Evolutionary conservation across 2,888 invertebrate species (phyloP).

Genomic region (Octonoba sinensis): DNA sequence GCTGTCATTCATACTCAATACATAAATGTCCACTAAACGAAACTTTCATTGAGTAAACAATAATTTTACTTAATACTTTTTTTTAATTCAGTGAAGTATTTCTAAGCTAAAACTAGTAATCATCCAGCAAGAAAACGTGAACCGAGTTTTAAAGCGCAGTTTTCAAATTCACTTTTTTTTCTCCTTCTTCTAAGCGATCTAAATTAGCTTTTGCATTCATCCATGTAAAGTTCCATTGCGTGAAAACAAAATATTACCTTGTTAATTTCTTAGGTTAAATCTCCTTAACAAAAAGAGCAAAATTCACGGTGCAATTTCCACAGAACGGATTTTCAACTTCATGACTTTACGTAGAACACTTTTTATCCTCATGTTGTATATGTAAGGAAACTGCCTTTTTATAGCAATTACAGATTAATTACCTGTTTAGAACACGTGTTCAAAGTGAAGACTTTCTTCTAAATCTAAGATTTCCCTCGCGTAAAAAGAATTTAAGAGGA

Average conservation of each 20-base stretch:
- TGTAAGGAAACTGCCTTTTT: slow-evolving; percentile 48
- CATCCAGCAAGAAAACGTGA: slow-evolving; percentile 29
- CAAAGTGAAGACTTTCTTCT: slow-evolving; percentile 50
- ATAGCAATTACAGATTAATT: slow-evolving; percentile 60
- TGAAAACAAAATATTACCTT: slow-evolving; percentile 30
- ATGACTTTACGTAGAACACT: slow-evolving; percentile 40
- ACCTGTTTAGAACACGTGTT: slow-evolving; percentile 59
- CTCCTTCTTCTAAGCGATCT: slow-evolving; percentile 21
- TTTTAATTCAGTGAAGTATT: too few species aligned
- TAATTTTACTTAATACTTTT: too few species aligned
- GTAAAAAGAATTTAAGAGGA: slow-evolving; percentile 31
- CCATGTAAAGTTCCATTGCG: slow-evolving; percentile 35
- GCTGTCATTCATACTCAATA: too few species aligned
- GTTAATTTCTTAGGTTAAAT: slow-evolving; percentile 9
- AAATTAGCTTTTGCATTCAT: slow-evolving; percentile 55
- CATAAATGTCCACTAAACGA: too few species aligned
- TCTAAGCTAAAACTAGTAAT: slow-evolving; percentile 9
- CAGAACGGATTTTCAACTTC: slow-evolving; percentile 42
- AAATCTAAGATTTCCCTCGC: slow-evolving; percentile 34
- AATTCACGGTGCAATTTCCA: slow-evolving; percentile 37
- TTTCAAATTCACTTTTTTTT: slow-evolving; percentile 23
- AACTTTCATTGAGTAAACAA: too few species aligned
- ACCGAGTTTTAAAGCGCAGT: slow-evolving; percentile 11
- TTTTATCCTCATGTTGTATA: slow-evolving; percentile 24
- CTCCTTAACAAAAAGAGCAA: slow-evolving; percentile 33